These are phyloP conservation scores for Campoletis sonorensis DNA, from an alignment of 1,140 invertebrate genomes.

Conservation along the genomic window DNA sequence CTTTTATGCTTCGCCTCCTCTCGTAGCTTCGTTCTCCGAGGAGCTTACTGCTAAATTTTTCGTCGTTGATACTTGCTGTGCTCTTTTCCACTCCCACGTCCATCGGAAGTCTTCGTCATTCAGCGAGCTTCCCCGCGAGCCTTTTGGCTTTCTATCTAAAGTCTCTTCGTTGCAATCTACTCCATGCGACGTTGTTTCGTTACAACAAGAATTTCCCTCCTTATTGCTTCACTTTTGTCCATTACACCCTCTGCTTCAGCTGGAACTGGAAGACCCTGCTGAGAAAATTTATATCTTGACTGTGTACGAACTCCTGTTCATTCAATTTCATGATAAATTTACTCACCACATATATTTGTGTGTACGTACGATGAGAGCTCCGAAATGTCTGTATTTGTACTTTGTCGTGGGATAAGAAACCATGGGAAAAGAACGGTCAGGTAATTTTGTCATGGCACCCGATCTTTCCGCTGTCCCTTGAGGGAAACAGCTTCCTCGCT, in stretches of 20 bases:
- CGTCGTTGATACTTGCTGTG: slow-evolving; percentile 52
- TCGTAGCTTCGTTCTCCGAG: slow-evolving; percentile 33
- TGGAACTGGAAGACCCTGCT: background rate
- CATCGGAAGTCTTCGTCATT: background rate
- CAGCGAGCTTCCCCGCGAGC: background rate
- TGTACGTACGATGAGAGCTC: too few relatives aligned
- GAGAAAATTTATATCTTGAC: background rate
- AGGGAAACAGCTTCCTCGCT: background rate
- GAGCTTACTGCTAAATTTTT: slow-evolving; percentile 70
- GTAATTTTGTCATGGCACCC: slow-evolving; percentile 1
- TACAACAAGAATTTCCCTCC: background rate
- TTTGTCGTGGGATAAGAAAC: background rate
- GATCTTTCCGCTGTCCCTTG: background rate
- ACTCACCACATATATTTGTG: too few relatives aligned
- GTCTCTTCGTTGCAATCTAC: background rate
- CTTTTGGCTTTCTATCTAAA: too few relatives aligned
- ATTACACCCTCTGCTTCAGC: background rate
- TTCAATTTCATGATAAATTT: background rate
- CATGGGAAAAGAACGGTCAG: background rate
- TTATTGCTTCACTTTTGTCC: background rate
- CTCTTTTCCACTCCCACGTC: background rate
- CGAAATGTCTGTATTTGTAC: background rate
- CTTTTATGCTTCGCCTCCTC: slow-evolving; percentile 48
- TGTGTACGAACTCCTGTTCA: background rate
- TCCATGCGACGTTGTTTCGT: background rate